phyloP scores from a whole-genome alignment of 2,888 invertebrate genomes.

The Blera fallax region DNA sequence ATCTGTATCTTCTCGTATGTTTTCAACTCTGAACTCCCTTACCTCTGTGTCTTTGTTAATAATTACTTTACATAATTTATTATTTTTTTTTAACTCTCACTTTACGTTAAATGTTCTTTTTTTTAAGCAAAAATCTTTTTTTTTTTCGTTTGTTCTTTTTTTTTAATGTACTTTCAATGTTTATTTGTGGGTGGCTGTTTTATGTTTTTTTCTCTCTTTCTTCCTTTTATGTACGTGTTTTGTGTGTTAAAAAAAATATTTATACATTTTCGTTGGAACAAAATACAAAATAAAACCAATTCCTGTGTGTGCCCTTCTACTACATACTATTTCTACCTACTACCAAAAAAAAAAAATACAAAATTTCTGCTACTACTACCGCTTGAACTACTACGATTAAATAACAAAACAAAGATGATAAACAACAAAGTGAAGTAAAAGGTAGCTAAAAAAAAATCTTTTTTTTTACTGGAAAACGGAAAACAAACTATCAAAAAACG shows the following conservation, averaged over 20 bases:
- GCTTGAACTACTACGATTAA: constrained; percentile 57
- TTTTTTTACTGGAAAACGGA: neutral
- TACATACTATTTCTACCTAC: constrained; percentile 46
- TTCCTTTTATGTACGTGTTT: constrained; percentile 48
- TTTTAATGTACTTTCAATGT: constrained; percentile 18
- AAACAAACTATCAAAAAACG: no score
- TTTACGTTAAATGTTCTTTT: neutral
- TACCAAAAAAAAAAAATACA: constrained; percentile 42
- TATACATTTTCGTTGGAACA: constrained; percentile 16
- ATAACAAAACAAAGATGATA: constrained; percentile 76
- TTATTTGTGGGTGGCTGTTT: constrained; percentile 53
- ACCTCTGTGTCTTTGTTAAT: neutral
- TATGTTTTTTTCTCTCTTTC: constrained; percentile 41
- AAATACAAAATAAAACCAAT: constrained; percentile 11
- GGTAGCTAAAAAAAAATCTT: constrained; percentile 77
- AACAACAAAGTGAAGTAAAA: constrained; percentile 77
- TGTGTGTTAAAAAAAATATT: constrained; percentile 22
- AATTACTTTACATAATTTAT: neutral
- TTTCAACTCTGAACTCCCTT: neutral
- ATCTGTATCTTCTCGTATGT: neutral
- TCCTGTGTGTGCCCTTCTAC: constrained; percentile 51
- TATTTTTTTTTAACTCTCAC: neutral
- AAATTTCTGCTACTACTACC: constrained; percentile 50
- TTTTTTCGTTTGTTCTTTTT: constrained; percentile 26
- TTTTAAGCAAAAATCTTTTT: constrained; percentile 17